Conservation (phyloP, 2,797 vertebrate genomes). For the Peromyscus eremicus region DNA sequence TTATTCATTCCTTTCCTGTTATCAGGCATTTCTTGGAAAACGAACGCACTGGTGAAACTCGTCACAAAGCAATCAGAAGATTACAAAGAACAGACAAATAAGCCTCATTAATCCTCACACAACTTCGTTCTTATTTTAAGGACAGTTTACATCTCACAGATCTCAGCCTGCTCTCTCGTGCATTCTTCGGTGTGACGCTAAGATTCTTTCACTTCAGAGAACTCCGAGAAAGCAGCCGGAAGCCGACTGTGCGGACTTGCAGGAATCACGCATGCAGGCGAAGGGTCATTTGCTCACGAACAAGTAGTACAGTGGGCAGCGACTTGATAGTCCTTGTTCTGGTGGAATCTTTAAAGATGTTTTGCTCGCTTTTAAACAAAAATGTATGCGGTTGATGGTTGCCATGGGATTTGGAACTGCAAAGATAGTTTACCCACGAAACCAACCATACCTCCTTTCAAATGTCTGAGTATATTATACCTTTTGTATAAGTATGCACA, state of each 20-base stretch:
- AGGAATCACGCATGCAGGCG: not conserved
- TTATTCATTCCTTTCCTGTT: constrained; percentile 63
- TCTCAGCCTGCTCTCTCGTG: not conserved
- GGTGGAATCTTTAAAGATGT: constrained; percentile 46
- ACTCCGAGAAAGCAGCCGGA: not conserved
- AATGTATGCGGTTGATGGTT: not conserved
- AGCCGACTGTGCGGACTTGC: not conserved
- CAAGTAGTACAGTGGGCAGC: not conserved
- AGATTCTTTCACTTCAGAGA: not conserved
- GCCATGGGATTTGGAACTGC: constrained; percentile 22
- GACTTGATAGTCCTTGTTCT: constrained; percentile 15
- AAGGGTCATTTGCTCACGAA: not conserved
- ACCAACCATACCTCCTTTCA: constrained; percentile 22
- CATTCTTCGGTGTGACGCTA: not conserved
- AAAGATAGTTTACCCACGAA: not conserved
- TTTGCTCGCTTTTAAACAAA: not conserved
- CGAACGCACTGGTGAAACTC: constrained; percentile 35
- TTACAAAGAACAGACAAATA: constrained; percentile 49
- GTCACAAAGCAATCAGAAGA: constrained; percentile 57
- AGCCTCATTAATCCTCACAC: constrained; percentile 27
- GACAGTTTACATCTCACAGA: not conserved
- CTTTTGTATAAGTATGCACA: not conserved
- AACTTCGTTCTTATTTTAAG: constrained; percentile 56
- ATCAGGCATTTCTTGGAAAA: constrained; percentile 55
- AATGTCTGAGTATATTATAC: not conserved